Base-by-base conservation (phyloP, 1,140 invertebrate genomes). In the Campoletis sonorensis region DNA sequence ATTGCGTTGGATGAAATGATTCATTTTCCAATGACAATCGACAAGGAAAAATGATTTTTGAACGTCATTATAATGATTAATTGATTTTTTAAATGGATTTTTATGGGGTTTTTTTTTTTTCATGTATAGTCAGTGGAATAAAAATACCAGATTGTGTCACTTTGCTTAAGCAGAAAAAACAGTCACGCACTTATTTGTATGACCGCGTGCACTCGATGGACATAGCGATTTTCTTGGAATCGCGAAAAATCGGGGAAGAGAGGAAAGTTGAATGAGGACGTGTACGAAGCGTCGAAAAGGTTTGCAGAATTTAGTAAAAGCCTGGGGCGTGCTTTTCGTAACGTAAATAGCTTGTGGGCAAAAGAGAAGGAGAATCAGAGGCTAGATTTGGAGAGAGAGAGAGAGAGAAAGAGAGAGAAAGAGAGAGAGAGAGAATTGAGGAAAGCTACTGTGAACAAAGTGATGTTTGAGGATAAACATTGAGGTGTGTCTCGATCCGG, bases 361-460 rank as follows among this genome's bases (percentile, higher is more conserved):
- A 11, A 54, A 8, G n/a, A 18, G 8, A 1, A 21, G 10, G n/a
- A 11, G n/a, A n/a, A 21, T n/a, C 18, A n/a, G 10, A n/a, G 7
- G n/a, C 18, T 54, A 18, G 51, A 54, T 54, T 54, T 16, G 1
- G 40, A 54, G 18, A 4, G 51, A 54, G 51, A 54, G 51, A n/a
- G 51, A 2, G 40, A 54, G 18, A 4, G 51, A 54, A 18, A 54
- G 51, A n/a, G 51, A 2, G 40, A 54, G 18, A 4, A 18, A 54
- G 51, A 54, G 51, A 2, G 40, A 54, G 18, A 4, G 51, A 54
- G 51, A 54, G 51, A n/a, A 54, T 54, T 11, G n/a, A 54, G 51
- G 51, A 54, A 54, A 54, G 51, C 51, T 51, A 7, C 49, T 51
- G 49, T 51, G 49, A 51, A 51, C 49, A 51, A 51, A 51, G 49